These are phyloP conservation scores for Lacerta agilis DNA, from an alignment of 2,797 vertebrate genomes.

Conservation along the genomic window DNA sequence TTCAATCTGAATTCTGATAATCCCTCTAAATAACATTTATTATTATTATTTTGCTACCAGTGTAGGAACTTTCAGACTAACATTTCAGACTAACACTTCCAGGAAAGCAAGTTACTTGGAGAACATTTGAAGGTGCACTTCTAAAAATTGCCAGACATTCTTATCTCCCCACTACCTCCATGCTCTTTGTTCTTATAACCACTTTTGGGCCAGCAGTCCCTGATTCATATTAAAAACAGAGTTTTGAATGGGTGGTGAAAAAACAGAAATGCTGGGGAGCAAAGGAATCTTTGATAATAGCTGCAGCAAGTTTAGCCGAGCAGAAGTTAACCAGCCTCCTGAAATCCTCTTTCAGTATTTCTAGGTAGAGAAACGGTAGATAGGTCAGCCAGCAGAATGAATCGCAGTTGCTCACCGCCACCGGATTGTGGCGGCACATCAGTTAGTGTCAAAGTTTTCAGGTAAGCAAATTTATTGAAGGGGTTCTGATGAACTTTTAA, in stretches of 20 bases:
- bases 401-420: background rate
- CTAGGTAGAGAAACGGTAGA: conserved; percentile 42
- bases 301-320: background rate
- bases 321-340: conserved; percentile 25
- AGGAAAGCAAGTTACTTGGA: background rate
- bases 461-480: conserved; percentile 26
- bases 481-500: background rate
- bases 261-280: background rate
- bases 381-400: conserved; percentile 42
- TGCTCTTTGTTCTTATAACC: background rate
- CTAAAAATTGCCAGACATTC: background rate
- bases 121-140: background rate
- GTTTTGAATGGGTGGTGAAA: background rate
- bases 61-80: background rate
- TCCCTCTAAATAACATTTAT: background rate
- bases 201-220: too few relatives aligned
- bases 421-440: background rate
- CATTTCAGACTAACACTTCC: background rate
- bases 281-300: background rate
- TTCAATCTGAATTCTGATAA: background rate
- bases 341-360: conserved; percentile 47
- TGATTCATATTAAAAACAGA: background rate
- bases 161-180: background rate
- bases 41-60: background rate
- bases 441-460: conserved; percentile 50